phyloP scores from a whole-genome alignment of 2,888 invertebrate species.

The Monochamus alternatus region DNA sequence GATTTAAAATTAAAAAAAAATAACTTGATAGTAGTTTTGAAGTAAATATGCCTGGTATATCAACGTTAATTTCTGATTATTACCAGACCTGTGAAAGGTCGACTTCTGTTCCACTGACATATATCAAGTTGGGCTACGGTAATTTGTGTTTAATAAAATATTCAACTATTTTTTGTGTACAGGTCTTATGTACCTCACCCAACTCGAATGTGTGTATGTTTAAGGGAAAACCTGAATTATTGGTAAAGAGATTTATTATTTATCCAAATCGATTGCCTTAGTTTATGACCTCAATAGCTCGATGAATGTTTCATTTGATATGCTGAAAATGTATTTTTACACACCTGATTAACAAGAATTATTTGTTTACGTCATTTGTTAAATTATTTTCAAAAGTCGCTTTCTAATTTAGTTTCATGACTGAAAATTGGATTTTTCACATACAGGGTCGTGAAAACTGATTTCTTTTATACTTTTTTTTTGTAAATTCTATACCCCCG shows the following conservation, averaged over 20 bases:
- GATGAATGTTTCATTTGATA: constrained; percentile 10
- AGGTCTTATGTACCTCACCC: not conserved
- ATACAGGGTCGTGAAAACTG: no score
- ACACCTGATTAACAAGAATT: no score
- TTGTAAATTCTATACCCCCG: no score
- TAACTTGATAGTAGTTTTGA: no score
- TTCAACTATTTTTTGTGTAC: not conserved
- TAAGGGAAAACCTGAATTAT: not conserved
- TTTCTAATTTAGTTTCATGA: no score
- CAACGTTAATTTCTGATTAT: not conserved
- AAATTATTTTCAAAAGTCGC: no score
- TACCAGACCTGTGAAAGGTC: not conserved
- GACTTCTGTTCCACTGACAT: not conserved
- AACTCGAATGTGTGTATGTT: no score
- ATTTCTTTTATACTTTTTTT: no score
- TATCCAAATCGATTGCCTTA: not conserved
- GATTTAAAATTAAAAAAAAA: no score
- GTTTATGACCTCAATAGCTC: constrained; percentile 15
- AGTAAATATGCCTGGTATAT: not conserved
- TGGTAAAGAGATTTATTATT: constrained; percentile 11
- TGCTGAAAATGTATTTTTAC: not conserved
- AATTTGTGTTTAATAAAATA: not conserved
- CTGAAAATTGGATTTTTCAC: no score
- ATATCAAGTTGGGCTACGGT: not conserved
- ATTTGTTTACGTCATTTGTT: no score